A percentile compares a stretch with the other conserved stretches of the same genome.
Evolutionary conservation across 2,113 vertebrate genomes (phyloP).

Genomic region (Mesembrinibis cayennensis): DNA sequence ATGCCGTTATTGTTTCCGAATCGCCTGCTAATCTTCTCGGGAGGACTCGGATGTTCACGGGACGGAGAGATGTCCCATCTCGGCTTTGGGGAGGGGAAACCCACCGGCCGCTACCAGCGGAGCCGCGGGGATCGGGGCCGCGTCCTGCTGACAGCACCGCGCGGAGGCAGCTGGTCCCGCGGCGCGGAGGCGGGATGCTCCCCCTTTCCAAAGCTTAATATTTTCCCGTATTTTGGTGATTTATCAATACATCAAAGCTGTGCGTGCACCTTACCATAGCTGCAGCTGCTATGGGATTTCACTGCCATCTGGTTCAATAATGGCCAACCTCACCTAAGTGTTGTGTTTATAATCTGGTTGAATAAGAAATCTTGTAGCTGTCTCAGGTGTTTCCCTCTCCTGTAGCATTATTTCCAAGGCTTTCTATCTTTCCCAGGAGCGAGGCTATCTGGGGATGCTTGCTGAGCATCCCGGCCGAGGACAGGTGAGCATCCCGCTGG

Average conservation of each 20-base stretch:
- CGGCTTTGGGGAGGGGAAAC: not conserved
- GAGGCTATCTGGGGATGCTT: not conserved
- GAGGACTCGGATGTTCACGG: accelerated
- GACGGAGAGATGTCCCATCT: not conserved
- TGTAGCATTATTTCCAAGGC: not conserved
- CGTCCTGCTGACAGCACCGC: not conserved
- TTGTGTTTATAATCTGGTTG: not conserved
- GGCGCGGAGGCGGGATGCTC: not conserved
- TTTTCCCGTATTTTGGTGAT: not conserved
- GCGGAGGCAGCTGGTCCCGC: not conserved
- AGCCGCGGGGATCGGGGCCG: accelerated
- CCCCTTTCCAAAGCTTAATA: not conserved
- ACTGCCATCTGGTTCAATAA: not conserved
- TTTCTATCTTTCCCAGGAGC: not conserved
- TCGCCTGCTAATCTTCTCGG: not conserved
- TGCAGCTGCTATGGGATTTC: not conserved
- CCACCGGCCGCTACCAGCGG: not conserved
- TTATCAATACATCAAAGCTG: not conserved
- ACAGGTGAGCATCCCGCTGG: not conserved
- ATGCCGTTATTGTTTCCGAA: too few species aligned
- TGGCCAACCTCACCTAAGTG: not conserved
- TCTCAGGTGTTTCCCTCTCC: not conserved
- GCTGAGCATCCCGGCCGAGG: not conserved
- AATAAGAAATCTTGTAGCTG: not conserved
- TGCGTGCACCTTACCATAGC: accelerated